A percentile compares a stretch with the other conserved stretches of the same genome.
Conservation (phyloP, 2,113 vertebrate species). For the Turnix velox region DNA sequence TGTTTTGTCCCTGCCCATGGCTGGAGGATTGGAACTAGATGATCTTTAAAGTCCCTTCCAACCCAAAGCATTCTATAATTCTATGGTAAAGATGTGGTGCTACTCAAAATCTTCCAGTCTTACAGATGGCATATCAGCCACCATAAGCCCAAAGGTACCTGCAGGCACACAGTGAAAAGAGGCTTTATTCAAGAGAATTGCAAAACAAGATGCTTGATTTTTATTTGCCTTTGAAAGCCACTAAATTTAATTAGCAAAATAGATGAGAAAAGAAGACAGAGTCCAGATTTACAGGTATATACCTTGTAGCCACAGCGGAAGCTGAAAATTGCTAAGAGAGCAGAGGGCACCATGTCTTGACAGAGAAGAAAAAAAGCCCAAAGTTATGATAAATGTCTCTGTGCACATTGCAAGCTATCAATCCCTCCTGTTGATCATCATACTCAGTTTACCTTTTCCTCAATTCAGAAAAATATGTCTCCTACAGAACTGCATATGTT, state of each 20-base stretch:
- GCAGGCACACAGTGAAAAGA: background rate
- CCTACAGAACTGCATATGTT: background rate
- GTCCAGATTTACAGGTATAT: background rate
- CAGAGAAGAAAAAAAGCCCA: rapidly evolving
- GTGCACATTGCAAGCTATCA: background rate
- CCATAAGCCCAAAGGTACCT: background rate
- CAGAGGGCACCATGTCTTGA: background rate
- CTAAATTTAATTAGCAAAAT: background rate
- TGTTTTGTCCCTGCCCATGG: too few relatives aligned
- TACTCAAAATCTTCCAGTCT: background rate
- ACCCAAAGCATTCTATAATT: background rate
- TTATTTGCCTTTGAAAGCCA: background rate
- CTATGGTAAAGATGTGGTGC: background rate
- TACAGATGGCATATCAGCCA: background rate
- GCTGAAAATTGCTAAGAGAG: background rate
- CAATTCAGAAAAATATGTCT: background rate
- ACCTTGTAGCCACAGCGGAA: background rate
- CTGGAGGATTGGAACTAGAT: too few relatives aligned
- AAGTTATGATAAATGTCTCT: background rate
- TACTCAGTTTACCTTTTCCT: background rate
- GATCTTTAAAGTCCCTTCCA: too few relatives aligned
- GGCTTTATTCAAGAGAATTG: background rate
- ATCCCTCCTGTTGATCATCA: background rate
- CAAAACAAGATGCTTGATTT: background rate
- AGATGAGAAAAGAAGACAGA: background rate